Evolutionary conservation across 2,113 vertebrate species (phyloP).

Genomic region (Athene noctua): DNA sequence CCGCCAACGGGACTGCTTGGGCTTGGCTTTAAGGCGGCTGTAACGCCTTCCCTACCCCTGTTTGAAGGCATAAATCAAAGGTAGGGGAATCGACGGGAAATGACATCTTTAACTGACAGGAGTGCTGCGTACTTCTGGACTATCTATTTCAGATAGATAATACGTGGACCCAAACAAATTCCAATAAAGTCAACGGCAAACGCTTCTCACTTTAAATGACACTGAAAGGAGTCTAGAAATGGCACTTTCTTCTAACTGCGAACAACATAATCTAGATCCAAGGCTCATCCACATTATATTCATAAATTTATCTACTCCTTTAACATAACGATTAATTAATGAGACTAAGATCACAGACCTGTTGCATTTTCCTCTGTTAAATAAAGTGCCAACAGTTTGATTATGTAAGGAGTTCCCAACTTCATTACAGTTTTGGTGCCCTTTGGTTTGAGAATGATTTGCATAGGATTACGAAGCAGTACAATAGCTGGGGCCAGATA

Average conservation of each 20-base stretch:
- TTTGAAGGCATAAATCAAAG: neutral
- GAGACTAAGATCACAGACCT: neutral
- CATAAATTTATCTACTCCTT: neutral
- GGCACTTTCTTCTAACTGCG: neutral
- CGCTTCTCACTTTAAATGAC: neutral
- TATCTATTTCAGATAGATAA: neutral
- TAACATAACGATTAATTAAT: neutral
- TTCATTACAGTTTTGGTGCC: fast-evolving
- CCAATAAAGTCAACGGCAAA: neutral
- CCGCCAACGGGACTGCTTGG: neutral
- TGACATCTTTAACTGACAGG: neutral
- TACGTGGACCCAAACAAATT: neutral
- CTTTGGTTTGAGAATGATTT: neutral
- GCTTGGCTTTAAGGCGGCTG: neutral
- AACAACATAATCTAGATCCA: neutral
- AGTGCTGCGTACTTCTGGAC: neutral
- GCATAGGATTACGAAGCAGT: fast-evolving
- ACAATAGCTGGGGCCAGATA: neutral
- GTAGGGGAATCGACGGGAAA: neutral
- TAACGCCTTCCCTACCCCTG: neutral
- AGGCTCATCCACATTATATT: neutral
- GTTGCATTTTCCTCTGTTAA: neutral
- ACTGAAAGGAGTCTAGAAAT: neutral
- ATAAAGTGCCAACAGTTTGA: neutral
- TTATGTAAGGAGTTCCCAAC: neutral